phyloP scores from a whole-genome alignment of 2,113 vertebrate genomes.

The Brachyhypopomus gauderio region DNA sequence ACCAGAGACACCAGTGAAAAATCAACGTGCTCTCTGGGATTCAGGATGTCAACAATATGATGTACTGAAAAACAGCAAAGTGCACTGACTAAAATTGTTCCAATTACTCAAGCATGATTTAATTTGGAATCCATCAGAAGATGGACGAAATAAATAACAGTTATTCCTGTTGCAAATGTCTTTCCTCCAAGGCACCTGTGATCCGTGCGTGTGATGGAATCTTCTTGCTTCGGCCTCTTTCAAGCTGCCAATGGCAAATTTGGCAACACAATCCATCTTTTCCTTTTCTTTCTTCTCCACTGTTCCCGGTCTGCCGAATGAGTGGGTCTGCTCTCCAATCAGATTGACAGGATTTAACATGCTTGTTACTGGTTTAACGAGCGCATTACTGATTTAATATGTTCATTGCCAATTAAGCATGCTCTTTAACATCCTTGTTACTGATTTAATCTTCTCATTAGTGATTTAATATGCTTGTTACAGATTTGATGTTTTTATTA shows the following conservation, averaged over 20 bases:
- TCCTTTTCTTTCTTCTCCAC: slow-evolving; percentile 7
- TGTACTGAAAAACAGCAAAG: not conserved
- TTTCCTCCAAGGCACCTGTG: not conserved
- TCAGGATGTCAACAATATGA: not conserved
- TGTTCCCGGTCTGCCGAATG: not conserved
- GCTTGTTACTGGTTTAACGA: not conserved
- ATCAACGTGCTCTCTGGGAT: not conserved
- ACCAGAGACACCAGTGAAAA: not conserved
- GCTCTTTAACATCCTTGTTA: too few relatives aligned
- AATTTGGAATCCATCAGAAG: slow-evolving; percentile 10
- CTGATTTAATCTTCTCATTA: too few relatives aligned
- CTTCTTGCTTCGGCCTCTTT: not conserved
- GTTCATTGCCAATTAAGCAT: too few relatives aligned
- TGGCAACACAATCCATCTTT: slow-evolving; percentile 6
- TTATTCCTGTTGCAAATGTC: not conserved
- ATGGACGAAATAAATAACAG: not conserved
- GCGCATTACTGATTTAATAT: too few relatives aligned
- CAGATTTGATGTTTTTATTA: too few relatives aligned
- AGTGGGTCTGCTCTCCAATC: not conserved
- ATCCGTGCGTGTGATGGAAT: not conserved
- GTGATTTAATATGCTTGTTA: too few relatives aligned
- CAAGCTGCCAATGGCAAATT: slow-evolving; percentile 11
- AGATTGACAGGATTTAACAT: slow-evolving; percentile 14
- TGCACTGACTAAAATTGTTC: not conserved
- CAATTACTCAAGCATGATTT: not conserved